Conservation (phyloP, 2,888 invertebrate species). For the Drosophila parthenogenetica region DNA sequence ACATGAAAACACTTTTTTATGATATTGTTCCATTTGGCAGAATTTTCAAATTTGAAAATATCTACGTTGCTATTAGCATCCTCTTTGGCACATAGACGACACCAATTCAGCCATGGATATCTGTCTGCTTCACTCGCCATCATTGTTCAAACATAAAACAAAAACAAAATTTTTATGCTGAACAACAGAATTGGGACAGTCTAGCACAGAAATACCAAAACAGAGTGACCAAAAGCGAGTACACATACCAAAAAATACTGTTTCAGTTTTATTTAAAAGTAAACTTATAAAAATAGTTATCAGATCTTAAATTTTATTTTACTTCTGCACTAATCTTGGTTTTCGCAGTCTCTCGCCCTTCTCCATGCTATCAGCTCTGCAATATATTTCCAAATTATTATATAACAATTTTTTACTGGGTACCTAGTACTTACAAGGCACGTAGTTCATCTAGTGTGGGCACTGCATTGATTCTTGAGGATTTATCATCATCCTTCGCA, state of each 20-base stretch:
- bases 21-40: too few species aligned
- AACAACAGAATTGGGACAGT: not conserved
- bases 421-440: slow-evolving; percentile 72
- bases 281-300: not conserved
- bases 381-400: slow-evolving; percentile 1
- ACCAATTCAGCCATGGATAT: not conserved
- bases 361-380: slow-evolving; percentile 46
- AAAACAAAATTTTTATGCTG: too few species aligned
- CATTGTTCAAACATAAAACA: too few species aligned
- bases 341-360: slow-evolving; percentile 40
- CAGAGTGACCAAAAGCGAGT: not conserved
- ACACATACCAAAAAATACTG: not conserved
- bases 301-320: not conserved
- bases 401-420: not conserved
- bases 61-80: too few species aligned
- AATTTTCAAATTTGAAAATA: too few species aligned
- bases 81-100: not conserved
- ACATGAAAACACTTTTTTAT: too few species aligned
- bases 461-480: slow-evolving; percentile 71
- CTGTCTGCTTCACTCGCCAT: not conserved
- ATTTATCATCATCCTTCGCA: slow-evolving; percentile 62
- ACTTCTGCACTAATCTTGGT: slow-evolving; percentile 1
- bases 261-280: not conserved
- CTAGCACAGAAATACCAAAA: not conserved
- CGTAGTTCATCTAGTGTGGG: slow-evolving; percentile 83